phyloP scores from a whole-genome alignment of 2,888 invertebrate species.

The Amblyjoppa proteus region DNA sequence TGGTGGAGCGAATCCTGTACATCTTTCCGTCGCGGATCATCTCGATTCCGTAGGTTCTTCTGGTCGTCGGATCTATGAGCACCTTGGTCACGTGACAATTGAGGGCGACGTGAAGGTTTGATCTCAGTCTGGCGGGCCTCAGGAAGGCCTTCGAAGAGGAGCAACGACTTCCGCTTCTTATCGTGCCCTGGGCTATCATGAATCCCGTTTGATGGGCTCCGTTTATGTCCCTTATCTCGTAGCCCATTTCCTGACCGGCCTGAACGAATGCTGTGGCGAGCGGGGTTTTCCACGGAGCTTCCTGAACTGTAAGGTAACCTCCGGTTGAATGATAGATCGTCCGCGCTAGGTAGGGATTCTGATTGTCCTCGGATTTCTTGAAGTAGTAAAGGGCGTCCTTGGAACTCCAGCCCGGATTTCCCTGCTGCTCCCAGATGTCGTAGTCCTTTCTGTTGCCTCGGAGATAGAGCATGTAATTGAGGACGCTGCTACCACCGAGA shows the following conservation, averaged over 20 bases:
- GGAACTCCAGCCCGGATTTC: conserved; percentile 95
- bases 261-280: conserved; percentile 93
- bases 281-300: conserved; percentile 95
- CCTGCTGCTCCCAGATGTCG: conserved; percentile 94
- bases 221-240: conserved; percentile 94
- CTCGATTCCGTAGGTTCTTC: conserved; percentile 93
- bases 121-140: conserved; percentile 91
- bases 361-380: conserved; percentile 96
- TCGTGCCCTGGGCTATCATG: conserved; percentile 94
- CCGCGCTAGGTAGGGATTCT: conserved; percentile 92
- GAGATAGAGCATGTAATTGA: conserved; percentile 97
- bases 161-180: conserved; percentile 93
- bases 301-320: conserved; percentile 93
- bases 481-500: conserved; percentile 94
- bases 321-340: conserved; percentile 93
- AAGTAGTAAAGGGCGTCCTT: conserved; percentile 93
- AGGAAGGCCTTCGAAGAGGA: conserved; percentile 96
- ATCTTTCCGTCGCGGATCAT: conserved; percentile 91
- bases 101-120: conserved; percentile 95
- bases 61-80: conserved; percentile 86
- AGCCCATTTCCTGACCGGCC: conserved; percentile 93
- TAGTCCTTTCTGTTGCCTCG: conserved; percentile 96
- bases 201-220: conserved; percentile 95
- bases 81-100: conserved; percentile 90
- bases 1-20: conserved; percentile 91